Evolutionary conservation across 92 coral and sea anemone species (phyloP), one percentile per base, ranked within the genome.

Genomic region (Zoanthus sociatus): DNA sequence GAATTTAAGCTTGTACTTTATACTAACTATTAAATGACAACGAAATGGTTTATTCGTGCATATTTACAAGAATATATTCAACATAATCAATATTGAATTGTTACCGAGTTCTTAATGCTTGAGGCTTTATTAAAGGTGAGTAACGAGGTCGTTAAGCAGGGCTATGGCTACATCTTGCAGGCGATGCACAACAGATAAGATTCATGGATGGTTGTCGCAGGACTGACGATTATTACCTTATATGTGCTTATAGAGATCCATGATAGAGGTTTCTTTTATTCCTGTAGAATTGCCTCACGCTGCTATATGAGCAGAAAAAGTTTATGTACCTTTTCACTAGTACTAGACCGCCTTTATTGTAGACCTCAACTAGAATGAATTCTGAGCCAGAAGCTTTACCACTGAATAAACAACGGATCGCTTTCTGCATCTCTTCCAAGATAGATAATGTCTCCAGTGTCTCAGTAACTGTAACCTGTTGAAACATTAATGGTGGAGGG

Each of bases 121-220:
- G 7, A 60, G 68, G 20, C 68, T 21, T 14, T 14, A 6, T 21
- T 60, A 18, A 60, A 60, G 21, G 7, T 60, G 68, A 15, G 31
- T 15, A 15, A 61, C 5, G 68, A 61, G 30, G 31, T 21, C 0
- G 68, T 61, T 61, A 8, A 61, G 21, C 68, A 61, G 18, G 9
- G 3, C 68, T 61, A 18, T 61, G 31, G 1, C 18, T 1, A 21
- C 6, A 84, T 70, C 86, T 91, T 91, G 56, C 91, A 86, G 1
- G 89, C 89, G 9, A 88, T 66, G 6, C 82, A 78, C 32, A 88
- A 87, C 4, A 83, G 89, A 16, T 26, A 89, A 87, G 18, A 91
- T 83, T 32, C 89, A 87, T 30, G 87, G 20, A 61, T 83, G 83
- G 79, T 83, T 91, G 87, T 88, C 83, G 55, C 94, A 84, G 68